phyloP scores from a whole-genome alignment of 2,113 vertebrate species.

The Corvus cornix region DNA sequence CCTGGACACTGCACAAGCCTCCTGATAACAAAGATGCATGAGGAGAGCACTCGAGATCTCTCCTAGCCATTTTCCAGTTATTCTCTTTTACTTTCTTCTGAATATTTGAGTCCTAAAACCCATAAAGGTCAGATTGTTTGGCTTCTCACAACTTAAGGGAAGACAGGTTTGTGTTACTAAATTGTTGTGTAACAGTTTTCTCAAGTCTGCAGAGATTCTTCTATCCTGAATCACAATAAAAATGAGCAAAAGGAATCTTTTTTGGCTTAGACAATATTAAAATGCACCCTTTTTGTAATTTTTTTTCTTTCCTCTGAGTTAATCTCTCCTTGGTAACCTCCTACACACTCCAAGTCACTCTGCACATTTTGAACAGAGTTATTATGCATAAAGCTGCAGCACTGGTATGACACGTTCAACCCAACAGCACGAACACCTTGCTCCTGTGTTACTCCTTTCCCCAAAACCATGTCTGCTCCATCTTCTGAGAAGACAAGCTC shows the following conservation, averaged over 20 bases:
- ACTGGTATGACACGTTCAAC: fast-evolving
- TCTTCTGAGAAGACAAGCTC: background rate
- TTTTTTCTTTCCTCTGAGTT: background rate
- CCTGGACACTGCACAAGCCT: background rate
- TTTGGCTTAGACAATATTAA: background rate
- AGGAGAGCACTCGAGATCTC: background rate
- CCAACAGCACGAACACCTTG: background rate
- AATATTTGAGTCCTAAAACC: background rate
- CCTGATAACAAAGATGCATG: background rate
- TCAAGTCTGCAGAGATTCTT: background rate
- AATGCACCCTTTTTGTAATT: background rate
- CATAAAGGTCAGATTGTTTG: background rate
- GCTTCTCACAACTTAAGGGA: background rate
- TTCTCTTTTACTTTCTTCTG: background rate
- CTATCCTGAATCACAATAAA: background rate
- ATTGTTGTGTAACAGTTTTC: background rate
- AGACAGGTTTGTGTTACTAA: background rate
- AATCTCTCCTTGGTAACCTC: slow-evolving; percentile 38
- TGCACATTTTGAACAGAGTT: background rate
- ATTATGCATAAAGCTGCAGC: background rate
- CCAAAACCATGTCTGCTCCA: background rate
- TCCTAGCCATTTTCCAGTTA: background rate
- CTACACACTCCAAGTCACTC: background rate
- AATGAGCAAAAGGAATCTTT: background rate
- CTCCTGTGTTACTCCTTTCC: background rate